Base-by-base conservation (phyloP, 2,888 invertebrate species). In the Rhagium mordax region DNA sequence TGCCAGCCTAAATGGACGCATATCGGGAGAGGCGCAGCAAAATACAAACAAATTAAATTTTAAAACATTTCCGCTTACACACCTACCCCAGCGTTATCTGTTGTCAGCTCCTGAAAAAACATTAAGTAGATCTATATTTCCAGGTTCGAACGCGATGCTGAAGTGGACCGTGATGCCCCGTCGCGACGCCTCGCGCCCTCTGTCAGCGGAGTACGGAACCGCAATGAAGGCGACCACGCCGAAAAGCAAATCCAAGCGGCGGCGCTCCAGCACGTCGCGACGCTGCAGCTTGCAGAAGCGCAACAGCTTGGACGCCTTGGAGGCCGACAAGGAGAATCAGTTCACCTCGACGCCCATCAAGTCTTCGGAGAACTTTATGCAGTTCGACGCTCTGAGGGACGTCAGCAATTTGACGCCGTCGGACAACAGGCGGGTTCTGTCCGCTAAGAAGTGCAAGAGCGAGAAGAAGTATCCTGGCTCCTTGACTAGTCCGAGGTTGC, bases 321-420 rank as follows among this genome's bases (percentile, higher is more conserved):
- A 91, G 70, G 89, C 89, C 2, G 89, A 90, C 76, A 92, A 92
- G 66, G 92, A 91, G 76, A 91, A 91, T 79, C 90, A 90, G 79
- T 92, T 88, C 75, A 91, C 90, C 82, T 91, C 91, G 77, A 91
- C 91, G 2, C 91, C 91, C 21, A 90, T 90, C 71, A 91, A 91
- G 84, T 84, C 85, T 13, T 72, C 81, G 6, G 83, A 88, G 21
- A 83, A 83, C 49, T 70, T 67, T 27, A 15, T 76, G 15, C 83
- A 81, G 48, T 80, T 79, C 27, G 91, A 90, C 77, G 89, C 89
- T 8, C 85, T 92, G 0, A 89, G 91, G 85, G 92, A 92, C 82
- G 90, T 92, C 7, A 92, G 92, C 81, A 92, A 92, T 81, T 88
- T 91, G n/a, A 91, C 91, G 2, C 91, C 91, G 0, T 91, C 70